Evolutionary conservation across 2,113 vertebrate species (phyloP).

Genomic region (Otocyon megalotis): DNA sequence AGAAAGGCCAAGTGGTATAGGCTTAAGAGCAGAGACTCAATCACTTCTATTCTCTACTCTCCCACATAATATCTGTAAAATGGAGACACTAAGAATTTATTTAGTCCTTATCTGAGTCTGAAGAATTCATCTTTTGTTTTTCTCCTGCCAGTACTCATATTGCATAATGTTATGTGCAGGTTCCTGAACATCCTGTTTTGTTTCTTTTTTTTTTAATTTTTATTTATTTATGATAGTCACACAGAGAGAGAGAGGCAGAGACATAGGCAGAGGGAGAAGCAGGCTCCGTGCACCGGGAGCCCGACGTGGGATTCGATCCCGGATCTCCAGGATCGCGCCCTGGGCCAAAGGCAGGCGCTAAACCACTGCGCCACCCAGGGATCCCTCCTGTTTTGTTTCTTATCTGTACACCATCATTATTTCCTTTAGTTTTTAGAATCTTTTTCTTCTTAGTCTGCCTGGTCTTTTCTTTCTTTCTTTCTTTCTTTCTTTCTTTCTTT

Average conservation of each 20-base stretch:
- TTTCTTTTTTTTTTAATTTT: too few relatives aligned
- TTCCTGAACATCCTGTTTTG: neutral
- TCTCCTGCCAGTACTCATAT: neutral
- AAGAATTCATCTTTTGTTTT: slow-evolving; percentile 43
- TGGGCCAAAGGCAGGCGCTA: too few relatives aligned
- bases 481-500: too few relatives aligned
- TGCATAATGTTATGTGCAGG: neutral
- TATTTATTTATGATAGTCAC: too few relatives aligned
- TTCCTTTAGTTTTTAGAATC: neutral
- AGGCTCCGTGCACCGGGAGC: too few relatives aligned
- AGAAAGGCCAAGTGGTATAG: neutral
- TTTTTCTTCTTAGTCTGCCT: neutral
- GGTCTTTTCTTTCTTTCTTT: neutral
- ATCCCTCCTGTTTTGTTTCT: neutral
- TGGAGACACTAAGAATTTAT: neutral
- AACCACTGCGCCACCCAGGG: too few relatives aligned
- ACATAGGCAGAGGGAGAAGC: too few relatives aligned
- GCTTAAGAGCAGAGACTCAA: neutral
- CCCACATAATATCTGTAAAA: neutral
- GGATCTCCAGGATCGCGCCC: too few relatives aligned
- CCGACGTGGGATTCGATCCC: too few relatives aligned
- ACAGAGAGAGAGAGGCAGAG: too few relatives aligned
- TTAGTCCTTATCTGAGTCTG: neutral
- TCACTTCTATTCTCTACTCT: neutral
- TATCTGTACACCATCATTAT: neutral